A percentile compares a stretch with the other conserved stretches of the same genome.
phyloP scores from a whole-genome alignment of 2,888 invertebrate species.

The Thereva unica region DNA sequence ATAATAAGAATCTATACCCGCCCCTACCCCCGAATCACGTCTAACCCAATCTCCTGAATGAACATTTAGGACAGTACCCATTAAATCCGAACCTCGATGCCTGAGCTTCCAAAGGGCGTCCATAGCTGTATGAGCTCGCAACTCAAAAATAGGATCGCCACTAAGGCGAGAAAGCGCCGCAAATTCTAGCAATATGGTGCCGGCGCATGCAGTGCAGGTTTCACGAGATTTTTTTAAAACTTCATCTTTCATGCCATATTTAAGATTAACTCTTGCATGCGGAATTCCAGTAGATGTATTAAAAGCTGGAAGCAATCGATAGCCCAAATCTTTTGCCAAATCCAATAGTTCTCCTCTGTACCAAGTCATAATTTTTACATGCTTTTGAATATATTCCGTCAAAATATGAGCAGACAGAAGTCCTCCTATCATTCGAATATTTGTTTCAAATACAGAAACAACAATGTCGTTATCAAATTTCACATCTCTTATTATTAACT shows the following conservation, averaged over 20 bases:
- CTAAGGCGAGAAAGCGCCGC: conserved; percentile 92
- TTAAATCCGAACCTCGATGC: conserved; percentile 85
- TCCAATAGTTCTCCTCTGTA: conserved; percentile 84
- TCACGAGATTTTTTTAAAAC: conserved; percentile 77
- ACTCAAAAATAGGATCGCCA: conserved; percentile 89
- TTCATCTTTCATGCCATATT: conserved; percentile 78
- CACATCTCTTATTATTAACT: conserved; percentile 82
- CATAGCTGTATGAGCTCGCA: conserved; percentile 94
- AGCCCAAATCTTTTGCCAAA: conserved; percentile 92
- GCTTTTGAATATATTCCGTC: conserved; percentile 77
- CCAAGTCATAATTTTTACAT: conserved; percentile 76
- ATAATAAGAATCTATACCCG: conserved; percentile 98
- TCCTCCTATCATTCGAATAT: conserved; percentile 96
- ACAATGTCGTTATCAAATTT: conserved; percentile 92
- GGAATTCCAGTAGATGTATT: conserved; percentile 98
- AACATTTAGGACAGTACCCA: conserved; percentile 97
- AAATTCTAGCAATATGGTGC: conserved; percentile 97
- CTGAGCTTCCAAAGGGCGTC: conserved; percentile 94
- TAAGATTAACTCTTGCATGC: conserved; percentile 89
- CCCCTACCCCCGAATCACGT: conserved; percentile 96
- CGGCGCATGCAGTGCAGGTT: conserved; percentile 98
- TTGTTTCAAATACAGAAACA: conserved; percentile 98
- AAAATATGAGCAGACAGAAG: conserved; percentile 90
- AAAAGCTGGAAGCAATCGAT: conserved; percentile 93
- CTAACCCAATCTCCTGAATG: conserved; percentile 98